Evolutionary conservation across 2,797 vertebrate genomes (phyloP).

Genomic region (Cephalopachus bancanus): DNA sequence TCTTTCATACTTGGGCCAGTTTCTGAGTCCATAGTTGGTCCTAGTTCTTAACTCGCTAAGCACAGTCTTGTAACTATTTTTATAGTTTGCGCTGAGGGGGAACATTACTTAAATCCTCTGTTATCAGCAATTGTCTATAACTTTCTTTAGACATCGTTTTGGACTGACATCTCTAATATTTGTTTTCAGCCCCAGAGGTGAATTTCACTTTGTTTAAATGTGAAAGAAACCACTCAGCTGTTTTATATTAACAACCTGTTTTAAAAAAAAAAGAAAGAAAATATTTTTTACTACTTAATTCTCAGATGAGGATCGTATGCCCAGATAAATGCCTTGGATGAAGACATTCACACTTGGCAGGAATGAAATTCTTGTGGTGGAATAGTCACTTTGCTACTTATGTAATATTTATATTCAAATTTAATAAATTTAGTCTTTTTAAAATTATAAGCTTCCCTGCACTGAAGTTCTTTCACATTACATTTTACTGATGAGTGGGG

Average conservation of each 20-base stretch:
- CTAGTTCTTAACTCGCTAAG: neutral
- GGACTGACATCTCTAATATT: slow-evolving; percentile 39
- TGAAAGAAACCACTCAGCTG: slow-evolving; percentile 63
- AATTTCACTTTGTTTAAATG: slow-evolving; percentile 70
- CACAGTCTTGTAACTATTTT: neutral
- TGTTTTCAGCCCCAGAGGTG: slow-evolving; percentile 58
- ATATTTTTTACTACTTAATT: slow-evolving; percentile 56
- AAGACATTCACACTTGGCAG: slow-evolving; percentile 74
- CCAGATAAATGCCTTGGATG: slow-evolving; percentile 76
- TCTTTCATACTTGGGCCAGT: neutral
- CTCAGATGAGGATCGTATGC: slow-evolving; percentile 71
- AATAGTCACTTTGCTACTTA: slow-evolving; percentile 46
- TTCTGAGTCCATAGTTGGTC: neutral
- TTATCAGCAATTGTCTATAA: neutral
- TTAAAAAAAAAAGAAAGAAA: neutral
- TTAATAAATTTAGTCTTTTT: slow-evolving; percentile 21
- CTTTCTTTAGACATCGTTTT: neutral
- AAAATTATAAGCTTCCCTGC: neutral
- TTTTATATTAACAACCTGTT: slow-evolving; percentile 73
- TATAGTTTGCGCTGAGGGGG: neutral
- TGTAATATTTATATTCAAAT: slow-evolving; percentile 43
- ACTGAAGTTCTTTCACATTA: neutral
- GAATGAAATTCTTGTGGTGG: slow-evolving; percentile 63
- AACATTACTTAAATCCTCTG: neutral
- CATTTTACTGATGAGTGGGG: neutral